Conservation (phyloP, 2,797 vertebrate species). For the Crotalus adamanteus region DNA sequence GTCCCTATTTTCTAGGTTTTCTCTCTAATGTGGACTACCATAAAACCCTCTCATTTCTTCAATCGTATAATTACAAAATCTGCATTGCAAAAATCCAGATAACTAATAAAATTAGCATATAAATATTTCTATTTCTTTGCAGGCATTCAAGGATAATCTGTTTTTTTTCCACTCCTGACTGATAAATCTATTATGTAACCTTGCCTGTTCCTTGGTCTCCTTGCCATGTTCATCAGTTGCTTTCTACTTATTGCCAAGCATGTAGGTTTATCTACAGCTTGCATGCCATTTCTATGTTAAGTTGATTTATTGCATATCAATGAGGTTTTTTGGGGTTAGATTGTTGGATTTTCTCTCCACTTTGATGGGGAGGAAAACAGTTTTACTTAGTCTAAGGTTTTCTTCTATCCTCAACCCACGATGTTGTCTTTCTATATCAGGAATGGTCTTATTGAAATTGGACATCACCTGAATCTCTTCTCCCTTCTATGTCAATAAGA, state of each 20-base stretch:
- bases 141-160: no score
- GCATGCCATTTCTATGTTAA: no score
- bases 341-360: no score
- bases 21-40: neutral
- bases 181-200: no score
- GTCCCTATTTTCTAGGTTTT: neutral
- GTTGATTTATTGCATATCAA: no score
- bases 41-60: neutral
- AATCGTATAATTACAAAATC: neutral
- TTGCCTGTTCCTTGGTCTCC: neutral
- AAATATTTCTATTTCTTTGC: neutral
- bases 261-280: no score
- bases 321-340: no score
- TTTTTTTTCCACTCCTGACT: no score
- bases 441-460: neutral
- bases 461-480: neutral
- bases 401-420: neutral
- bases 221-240: neutral
- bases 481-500: neutral
- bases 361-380: no score
- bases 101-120: neutral
- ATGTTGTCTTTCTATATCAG: neutral
- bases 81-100: neutral
- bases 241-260: neutral
- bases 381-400: neutral